A percentile compares a stretch with the other conserved stretches of the same genome.
Evolutionary conservation across 2,113 vertebrate genomes (phyloP).

Genomic region (Dipodomys stephensi): DNA sequence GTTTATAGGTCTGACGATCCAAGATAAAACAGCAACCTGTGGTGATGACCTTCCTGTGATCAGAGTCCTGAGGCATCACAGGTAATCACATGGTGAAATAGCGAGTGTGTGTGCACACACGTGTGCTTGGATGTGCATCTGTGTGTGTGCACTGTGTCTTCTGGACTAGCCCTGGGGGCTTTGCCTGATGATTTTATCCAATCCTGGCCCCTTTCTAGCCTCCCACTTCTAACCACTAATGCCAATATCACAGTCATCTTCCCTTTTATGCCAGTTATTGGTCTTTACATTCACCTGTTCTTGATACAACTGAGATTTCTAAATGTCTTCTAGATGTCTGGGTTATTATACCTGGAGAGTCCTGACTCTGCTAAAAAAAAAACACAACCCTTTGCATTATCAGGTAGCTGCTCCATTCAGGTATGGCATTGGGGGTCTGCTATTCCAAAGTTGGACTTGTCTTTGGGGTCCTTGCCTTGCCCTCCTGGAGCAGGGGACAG

Average conservation of each 20-base stretch:
- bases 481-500: background rate
- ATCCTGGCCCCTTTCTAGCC: no score
- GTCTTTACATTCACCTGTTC: background rate
- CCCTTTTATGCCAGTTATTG: background rate
- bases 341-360: background rate
- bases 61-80: background rate
- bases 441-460: background rate
- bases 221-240: no score
- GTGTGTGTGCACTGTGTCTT: no score
- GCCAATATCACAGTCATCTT: background rate
- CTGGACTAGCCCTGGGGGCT: no score
- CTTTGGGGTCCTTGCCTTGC: background rate
- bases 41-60: background rate
- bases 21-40: background rate
- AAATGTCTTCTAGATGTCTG: background rate
- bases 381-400: background rate
- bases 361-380: background rate
- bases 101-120: background rate
- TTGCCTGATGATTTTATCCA: no score
- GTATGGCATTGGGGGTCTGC: background rate
- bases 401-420: background rate
- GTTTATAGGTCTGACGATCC: background rate
- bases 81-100: background rate
- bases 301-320: background rate
- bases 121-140: no score